Conservation (phyloP, 1,140 invertebrate genomes). For the Reticulitermes speratus region DNA sequence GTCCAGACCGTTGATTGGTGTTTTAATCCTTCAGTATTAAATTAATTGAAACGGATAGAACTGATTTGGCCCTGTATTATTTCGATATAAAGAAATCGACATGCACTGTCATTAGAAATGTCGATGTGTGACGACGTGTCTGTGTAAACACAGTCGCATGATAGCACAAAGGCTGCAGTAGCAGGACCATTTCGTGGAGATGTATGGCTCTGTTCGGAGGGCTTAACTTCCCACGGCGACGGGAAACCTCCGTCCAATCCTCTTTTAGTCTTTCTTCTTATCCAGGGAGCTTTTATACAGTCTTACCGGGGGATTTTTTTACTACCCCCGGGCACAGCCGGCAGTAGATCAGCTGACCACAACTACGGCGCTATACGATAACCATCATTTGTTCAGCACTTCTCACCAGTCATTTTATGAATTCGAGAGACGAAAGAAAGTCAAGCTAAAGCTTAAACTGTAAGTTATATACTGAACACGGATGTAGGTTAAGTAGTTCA, state of each 20-base stretch:
- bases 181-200: not conserved
- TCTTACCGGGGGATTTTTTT: slow-evolving; percentile 15
- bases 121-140: no score
- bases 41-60: no score
- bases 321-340: not conserved
- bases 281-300: slow-evolving; percentile 10
- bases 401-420: not conserved
- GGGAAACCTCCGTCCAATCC: slow-evolving; percentile 16
- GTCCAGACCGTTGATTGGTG: no score
- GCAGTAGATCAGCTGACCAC: slow-evolving; percentile 16
- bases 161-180: not conserved
- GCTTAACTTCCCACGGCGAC: slow-evolving; percentile 16
- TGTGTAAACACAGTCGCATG: not conserved
- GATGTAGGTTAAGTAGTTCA: no score
- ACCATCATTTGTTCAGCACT: not conserved
- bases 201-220: slow-evolving; percentile 13
- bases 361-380: not conserved
- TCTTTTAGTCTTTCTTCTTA: slow-evolving; percentile 17
- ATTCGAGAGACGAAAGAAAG: not conserved
- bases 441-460: not conserved
- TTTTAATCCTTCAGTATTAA: no score
- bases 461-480: no score
- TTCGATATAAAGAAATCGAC: no score
- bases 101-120: no score
- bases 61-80: no score